Base-by-base conservation (phyloP, 2,888 invertebrate genomes). In the Melanostoma scalare region DNA sequence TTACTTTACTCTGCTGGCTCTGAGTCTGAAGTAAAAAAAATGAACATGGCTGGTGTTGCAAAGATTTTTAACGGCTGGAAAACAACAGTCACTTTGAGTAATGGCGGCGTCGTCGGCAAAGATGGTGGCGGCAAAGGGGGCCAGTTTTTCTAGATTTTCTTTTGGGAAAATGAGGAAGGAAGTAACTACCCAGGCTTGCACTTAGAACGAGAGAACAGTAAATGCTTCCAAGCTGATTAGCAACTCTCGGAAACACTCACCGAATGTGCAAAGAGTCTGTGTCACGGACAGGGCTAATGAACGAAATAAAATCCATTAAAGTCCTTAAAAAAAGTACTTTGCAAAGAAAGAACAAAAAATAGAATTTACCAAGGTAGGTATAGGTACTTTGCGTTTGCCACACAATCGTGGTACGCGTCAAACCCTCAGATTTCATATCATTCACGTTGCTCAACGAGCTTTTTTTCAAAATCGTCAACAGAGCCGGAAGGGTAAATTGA, bases 401-500 rank as follows among this genome's bases (percentile, higher is more conserved):
- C 5, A 55, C 33, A 44, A 61, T 61, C 46, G 46, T 84, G 69
- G 69, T 79, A 75, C 69, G 79, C 82, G 82, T 84, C 78, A 84
- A 74, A 65, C 55, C 38, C 55, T 44, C 72, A 55, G n/a, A 55
- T 58, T 60, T 46, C 60, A 77, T 77, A 60, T 63, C 60, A 69
- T 69, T 73, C 68, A 69, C 58, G 63, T 55, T 61, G 30, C 67
- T 53, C 38, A 35, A 61, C 60, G 69, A 67, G 69, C 74, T 75
- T 84, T 77, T 61, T 53, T 65, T 46, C 30, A 6, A n/a, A 35
- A 48, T 31, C 35, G 33, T 31, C 42, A 76, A 60, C 72, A 53
- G 40, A 68, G 65, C 84, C 84, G 84, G 84, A 84, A 84, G 84
- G 75, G 84, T 84, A 84, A 84, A 84, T 84, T 84, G 84, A 63